Evolutionary conservation across 2,797 vertebrate species (phyloP), one percentile per base, ranked within the genome.

Genomic region (Nannoperca obscura): DNA sequence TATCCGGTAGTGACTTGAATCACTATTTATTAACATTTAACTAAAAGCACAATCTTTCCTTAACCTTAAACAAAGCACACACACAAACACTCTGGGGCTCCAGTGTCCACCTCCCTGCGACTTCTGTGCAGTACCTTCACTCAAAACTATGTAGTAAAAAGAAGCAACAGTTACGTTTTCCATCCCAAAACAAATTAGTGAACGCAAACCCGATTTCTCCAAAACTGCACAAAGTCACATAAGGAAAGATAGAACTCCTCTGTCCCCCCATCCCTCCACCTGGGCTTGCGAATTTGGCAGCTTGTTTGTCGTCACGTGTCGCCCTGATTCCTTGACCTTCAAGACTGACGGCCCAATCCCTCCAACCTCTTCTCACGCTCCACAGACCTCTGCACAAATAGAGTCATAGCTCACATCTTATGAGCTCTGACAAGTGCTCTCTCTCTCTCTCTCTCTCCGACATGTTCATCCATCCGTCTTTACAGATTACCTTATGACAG

Each of bases 401-500:
- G 76, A 91, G 82, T 74, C 72, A 73, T 82, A 80, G 69, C 87
- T 92, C 88, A 86, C 49, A 5, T 75, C 78, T 82, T 80, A 88
- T 42, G 74, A 77, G 78, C 67, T 27, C 74, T 82, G 86, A 91
- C 86, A 87, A 86, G 83, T 60, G 38, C 42, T 17, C 74, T 53
- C 46, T 40, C 78, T 65, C 76, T 65, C 47, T 40, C 78, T 65
- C 38, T 17, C 74, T 53, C 46, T 40, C 78, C 42, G n/a, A 62
- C 65, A 11, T 5, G 1, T 58, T 49, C 44, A 5, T 58, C 78
- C 59, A 61, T 78, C 44, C 12, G 3, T 85, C 80, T 83, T 64
- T 36, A 68, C 61, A 46, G 55, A 69, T 63, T 34, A 61, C 73
- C 54, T 20, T 74, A 58, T 64, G 84, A 81, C 74, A 61, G 61